Base-by-base conservation (phyloP, 2,113 vertebrate species). In the Poeciliopsis retropinna region DNA sequence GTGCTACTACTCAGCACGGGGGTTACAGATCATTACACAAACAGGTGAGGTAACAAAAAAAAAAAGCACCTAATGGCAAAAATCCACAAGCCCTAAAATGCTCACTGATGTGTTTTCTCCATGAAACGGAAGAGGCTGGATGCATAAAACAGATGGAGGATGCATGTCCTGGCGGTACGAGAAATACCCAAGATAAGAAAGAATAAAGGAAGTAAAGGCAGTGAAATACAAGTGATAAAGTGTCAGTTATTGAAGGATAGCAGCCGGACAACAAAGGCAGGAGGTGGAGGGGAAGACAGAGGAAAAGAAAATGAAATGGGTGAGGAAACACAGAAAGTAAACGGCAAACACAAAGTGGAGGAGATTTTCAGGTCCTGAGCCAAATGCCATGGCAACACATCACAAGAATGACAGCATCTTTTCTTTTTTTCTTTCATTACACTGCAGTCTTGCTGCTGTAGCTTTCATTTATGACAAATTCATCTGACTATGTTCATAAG, bases 91-190 rank as follows among this genome's bases (percentile, higher is more conserved):
- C 75, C 31, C 84, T 82, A 80, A 85, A 67, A 81, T 85, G 85
- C 72, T 85, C 51, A 34, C 75, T 54, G 63, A 64, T 29, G 74
- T 75, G 81, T 74, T 82, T 82, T 64, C 79, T 76, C 74, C 75
- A 27, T 4, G 68, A 81, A 68, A 76, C 19, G 9, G 67, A 76
- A 54, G 70, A 77, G 73, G 64, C 30, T 79, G 75, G 73, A 67
- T 76, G 73, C 61, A 80, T 57, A 70, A 75, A 85, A 75, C 87
- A 90, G 88, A 92, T 86, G 85, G 89, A 66, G 64, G 4, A 41
- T 27, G 12, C 34, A 41, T 13, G 25, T 66, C 34, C 64, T 41
- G 70, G 67, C 32, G 75, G 86, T 90, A 87, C 82, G 87, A 89
- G 82, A 63, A 74, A 60, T 79, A 28, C 72, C 77, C 71, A 72